Base-by-base conservation (phyloP, 2,797 vertebrate genomes). In the Poecilia wingei region DNA sequence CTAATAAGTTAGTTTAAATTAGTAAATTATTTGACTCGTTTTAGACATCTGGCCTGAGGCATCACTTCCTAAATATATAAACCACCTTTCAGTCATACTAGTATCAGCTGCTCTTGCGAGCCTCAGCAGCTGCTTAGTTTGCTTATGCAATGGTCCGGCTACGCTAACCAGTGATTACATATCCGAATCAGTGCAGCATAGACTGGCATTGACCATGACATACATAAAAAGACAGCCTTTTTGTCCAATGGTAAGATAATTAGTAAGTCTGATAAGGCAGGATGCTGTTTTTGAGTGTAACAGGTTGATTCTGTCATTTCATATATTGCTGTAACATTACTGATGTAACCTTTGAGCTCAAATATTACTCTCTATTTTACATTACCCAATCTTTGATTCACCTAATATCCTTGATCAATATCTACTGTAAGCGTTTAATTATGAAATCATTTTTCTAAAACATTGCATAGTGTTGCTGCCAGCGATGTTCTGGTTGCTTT, bases 371-470 rank as follows among this genome's bases (percentile, higher is more conserved):
- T 41, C 49, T 70, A 57, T 6, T 51, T 28, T 8, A 53, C 3
- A 7, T 74, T 6, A 6, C 5, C 2, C 13, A 31, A 25, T n/a
- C 33, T 59, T 20, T 70, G 6, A 46, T 77, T 55, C 0, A 0
- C 14, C 68, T 66, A 9, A 6, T 66, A 43, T 6, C 36, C 41
- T 51, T 18, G n/a, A 57, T 70, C 53, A 45, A 1, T 31, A 57
- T 36, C 14, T 16, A 33, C 12, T 13, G 2, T n/a, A 59, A 14
- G 33, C 46, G 49, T 43, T 39, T 18, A 72, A 66, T 70, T 18
- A 51, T 64, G n/a, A 45, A 80, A 80, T 13, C 22, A 16, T 70
- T 64, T 76, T 39, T 70, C 31, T 49, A 78, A 51, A 43, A 46
- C 53, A 46, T 33, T 66, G 43, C 49, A 0, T 7, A 47, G 9